A percentile compares a stretch with the other conserved stretches of the same genome.
Evolutionary conservation across 2,113 vertebrate genomes (phyloP).

Genomic region (Todiramphus chloris): DNA sequence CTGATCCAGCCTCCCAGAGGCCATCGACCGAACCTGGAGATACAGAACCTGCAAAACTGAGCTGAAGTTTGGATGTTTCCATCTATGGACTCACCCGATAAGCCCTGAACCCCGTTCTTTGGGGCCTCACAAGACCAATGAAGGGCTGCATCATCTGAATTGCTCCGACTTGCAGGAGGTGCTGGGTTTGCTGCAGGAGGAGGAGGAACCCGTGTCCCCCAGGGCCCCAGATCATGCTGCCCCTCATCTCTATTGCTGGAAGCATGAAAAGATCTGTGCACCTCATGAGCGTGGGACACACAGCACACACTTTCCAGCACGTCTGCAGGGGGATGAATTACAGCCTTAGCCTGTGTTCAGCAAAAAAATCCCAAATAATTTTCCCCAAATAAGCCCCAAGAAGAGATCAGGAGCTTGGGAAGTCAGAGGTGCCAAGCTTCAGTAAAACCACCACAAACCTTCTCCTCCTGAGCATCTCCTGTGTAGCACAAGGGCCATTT

Average conservation of each 20-base stretch:
- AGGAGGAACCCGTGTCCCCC: neutral
- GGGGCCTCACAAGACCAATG: fast-evolving
- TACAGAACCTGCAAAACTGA: fast-evolving
- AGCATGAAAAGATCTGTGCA: neutral
- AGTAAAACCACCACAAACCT: neutral
- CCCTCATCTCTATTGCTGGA: neutral
- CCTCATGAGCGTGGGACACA: fast-evolving
- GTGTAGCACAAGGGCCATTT: fast-evolving
- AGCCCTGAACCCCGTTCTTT: fast-evolving
- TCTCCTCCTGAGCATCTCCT: neutral
- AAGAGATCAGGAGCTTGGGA: neutral
- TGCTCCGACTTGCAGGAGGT: neutral
- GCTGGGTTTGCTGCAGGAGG: neutral
- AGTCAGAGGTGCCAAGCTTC: neutral
- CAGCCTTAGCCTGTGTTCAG: neutral
- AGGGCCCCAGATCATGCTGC: neutral
- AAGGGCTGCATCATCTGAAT: neutral
- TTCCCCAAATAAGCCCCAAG: neutral
- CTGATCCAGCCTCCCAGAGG: neutral
- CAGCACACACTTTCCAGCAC: fast-evolving
- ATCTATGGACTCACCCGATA: neutral
- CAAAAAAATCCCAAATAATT: neutral
- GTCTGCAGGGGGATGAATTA: neutral
- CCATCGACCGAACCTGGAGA: neutral
- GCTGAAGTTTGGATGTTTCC: neutral